phyloP scores from a whole-genome alignment of 2,888 invertebrate genomes.

The Drosophila anomalata region DNA sequence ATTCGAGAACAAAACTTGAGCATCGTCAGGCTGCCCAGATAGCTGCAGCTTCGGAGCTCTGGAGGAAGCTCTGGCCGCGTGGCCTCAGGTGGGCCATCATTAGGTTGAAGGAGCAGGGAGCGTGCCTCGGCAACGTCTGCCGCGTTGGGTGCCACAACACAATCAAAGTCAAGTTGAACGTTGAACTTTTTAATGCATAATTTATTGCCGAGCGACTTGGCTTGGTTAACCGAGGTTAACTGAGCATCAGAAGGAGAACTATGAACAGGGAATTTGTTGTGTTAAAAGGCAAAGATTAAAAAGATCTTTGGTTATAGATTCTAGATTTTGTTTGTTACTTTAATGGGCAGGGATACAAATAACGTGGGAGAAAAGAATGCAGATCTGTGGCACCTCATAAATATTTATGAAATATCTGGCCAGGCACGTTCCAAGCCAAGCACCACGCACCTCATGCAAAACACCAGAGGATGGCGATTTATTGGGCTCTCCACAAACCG shows the following conservation, averaged over 20 bases:
- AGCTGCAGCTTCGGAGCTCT: conserved; percentile 10
- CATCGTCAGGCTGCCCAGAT: conserved; percentile 69
- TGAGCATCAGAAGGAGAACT: not conserved
- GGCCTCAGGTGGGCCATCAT: conserved; percentile 1
- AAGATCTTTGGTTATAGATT: not conserved
- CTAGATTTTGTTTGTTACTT: conserved; percentile 19
- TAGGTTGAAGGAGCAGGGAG: conserved; percentile 42
- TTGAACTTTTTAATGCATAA: conserved; percentile 79
- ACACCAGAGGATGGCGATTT: conserved; percentile 62
- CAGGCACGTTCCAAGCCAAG: conserved; percentile 23
- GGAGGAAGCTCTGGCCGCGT: not conserved
- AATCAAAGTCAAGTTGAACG: conserved; percentile 75
- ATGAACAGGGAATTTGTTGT: not conserved
- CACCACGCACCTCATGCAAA: conserved; percentile 33
- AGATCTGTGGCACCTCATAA: conserved; percentile 61
- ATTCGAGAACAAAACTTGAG: conserved; percentile 49
- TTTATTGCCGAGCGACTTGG: conserved; percentile 59
- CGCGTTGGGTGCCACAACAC: conserved; percentile 50
- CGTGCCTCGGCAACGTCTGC: conserved; percentile 28
- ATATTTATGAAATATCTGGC: conserved; percentile 66
- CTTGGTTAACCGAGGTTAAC: conserved; percentile 5
- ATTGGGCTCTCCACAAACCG: conserved; percentile 53
- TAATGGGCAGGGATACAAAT: conserved; percentile 41
- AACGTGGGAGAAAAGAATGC: conserved; percentile 46
- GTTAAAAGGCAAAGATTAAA: not conserved